phyloP scores from a whole-genome alignment of 2,888 invertebrate species.

The Apotomis capreana region DNA sequence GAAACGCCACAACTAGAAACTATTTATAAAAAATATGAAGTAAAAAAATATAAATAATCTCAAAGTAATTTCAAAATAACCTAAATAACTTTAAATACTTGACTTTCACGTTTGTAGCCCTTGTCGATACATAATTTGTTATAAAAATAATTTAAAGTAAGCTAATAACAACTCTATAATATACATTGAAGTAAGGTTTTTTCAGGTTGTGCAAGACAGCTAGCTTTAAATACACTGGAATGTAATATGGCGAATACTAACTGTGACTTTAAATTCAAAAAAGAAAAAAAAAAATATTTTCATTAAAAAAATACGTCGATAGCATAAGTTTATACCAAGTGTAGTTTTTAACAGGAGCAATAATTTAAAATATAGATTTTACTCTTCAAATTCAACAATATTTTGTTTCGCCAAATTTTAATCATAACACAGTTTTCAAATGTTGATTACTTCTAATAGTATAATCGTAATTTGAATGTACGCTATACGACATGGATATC shows the following conservation, averaged over 20 bases:
- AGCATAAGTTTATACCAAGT: no score
- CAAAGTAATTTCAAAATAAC: constrained; percentile 79
- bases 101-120: constrained; percentile 56
- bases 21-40: constrained; percentile 73
- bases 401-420: no score
- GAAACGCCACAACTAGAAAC: constrained; percentile 57
- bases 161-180: constrained; percentile 44
- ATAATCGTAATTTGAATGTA: no score
- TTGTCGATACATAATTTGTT: constrained; percentile 37
- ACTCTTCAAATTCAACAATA: no score
- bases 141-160: constrained; percentile 45
- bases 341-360: no score
- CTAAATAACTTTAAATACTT: constrained; percentile 58
- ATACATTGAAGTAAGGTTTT: constrained; percentile 21
- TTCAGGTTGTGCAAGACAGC: constrained; percentile 42
- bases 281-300: no score
- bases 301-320: no score
- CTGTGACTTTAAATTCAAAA: background rate
- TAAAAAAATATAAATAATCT: constrained; percentile 74
- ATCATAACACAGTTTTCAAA: no score
- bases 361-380: no score
- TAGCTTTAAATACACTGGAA: constrained; percentile 21
- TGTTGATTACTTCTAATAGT: no score
- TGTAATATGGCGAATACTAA: constrained; percentile 7
- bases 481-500: no score